A percentile compares a stretch with the other conserved stretches of the same genome.
Evolutionary conservation across 2,113 vertebrate genomes (phyloP).

Genomic region (Pogona vitticeps): DNA sequence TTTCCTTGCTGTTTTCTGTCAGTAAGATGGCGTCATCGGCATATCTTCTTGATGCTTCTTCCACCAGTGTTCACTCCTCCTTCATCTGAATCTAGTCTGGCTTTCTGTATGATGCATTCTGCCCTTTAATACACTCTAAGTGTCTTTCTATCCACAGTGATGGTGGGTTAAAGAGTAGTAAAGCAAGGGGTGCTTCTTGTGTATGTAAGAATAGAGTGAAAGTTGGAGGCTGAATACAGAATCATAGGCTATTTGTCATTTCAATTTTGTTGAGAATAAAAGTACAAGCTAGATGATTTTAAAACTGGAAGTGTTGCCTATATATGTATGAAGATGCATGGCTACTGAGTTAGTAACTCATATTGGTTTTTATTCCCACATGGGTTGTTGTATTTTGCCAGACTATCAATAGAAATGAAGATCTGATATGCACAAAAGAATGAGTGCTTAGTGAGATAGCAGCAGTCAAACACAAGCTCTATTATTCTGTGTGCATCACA

Average conservation of each 20-base stretch:
- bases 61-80: too few relatives aligned
- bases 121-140: not conserved
- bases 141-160: not conserved
- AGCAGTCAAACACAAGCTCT: not conserved
- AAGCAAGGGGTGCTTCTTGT: not conserved
- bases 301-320: not conserved
- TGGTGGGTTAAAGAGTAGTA: not conserved
- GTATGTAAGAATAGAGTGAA: not conserved
- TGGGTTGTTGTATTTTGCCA: not conserved
- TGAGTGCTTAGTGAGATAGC: constrained; percentile 7
- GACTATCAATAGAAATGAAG: not conserved
- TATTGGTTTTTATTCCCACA: not conserved
- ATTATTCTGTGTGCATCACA: not conserved
- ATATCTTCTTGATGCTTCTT: too few relatives aligned
- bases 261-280: not conserved
- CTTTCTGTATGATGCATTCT: not conserved
- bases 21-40: too few relatives aligned
- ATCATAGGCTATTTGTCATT: not conserved
- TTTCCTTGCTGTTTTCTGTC: too few relatives aligned
- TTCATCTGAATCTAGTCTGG: too few relatives aligned
- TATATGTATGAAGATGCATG: not conserved
- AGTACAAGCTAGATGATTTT: not conserved
- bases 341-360: not conserved
- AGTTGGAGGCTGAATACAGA: not conserved
- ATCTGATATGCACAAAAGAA: not conserved